Evolutionary conservation across 92 coral and sea anemone genomes (phyloP).

Genomic region (Zoanthus sociatus): DNA sequence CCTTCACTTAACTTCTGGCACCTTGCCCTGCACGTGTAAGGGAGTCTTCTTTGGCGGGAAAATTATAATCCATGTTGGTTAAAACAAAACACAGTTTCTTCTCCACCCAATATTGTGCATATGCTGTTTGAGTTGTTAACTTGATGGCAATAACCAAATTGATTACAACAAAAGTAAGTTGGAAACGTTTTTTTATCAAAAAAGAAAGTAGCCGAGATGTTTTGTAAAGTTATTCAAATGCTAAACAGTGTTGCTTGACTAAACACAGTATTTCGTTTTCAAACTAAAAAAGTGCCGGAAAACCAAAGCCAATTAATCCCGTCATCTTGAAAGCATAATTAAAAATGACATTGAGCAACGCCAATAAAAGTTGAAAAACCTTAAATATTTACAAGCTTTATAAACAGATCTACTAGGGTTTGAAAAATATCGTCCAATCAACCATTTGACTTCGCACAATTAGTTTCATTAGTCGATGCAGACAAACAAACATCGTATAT

Average conservation of each 20-base stretch:
- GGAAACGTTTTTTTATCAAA: not conserved
- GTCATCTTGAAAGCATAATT: too few relatives aligned
- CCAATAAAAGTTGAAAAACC: not conserved
- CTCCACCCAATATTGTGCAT: not conserved
- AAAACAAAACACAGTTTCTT: not conserved
- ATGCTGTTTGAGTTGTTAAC: too few relatives aligned
- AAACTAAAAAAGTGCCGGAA: not conserved
- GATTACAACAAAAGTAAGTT: not conserved
- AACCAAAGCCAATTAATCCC: not conserved
- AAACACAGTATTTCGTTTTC: not conserved
- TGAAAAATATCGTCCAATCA: not conserved
- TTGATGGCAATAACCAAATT: not conserved
- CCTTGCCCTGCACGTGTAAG: not conserved
- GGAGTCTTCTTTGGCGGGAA: not conserved
- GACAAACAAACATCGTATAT: not conserved
- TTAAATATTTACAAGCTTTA: not conserved
- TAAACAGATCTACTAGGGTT: not conserved
- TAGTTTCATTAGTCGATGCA: not conserved
- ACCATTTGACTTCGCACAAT: slow-evolving; percentile 6
- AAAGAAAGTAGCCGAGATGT: not conserved
- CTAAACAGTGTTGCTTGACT: not conserved
- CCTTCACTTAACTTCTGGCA: not conserved
- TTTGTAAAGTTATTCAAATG: not conserved
- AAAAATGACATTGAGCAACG: too few relatives aligned
- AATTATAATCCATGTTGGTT: not conserved